These are phyloP conservation scores for Esperia sulphurella DNA, from an alignment of 2,888 invertebrate genomes.

Conservation along the genomic window DNA sequence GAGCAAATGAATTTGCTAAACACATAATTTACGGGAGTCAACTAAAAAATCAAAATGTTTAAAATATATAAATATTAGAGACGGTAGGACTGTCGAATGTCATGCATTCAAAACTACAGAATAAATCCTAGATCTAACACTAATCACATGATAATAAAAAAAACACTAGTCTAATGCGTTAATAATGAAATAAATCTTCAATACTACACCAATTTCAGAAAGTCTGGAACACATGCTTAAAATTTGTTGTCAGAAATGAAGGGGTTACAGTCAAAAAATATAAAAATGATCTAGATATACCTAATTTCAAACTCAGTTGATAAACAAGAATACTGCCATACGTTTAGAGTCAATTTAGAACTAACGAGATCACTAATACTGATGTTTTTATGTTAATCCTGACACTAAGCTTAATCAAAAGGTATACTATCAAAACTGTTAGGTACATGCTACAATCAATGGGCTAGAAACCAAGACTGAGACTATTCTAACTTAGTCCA, in stretches of 20 bases:
- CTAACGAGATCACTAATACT: not conserved
- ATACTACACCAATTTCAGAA: constrained; percentile 16
- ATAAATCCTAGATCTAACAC: constrained; percentile 19
- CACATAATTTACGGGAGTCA: constrained; percentile 34
- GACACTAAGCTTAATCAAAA: not conserved
- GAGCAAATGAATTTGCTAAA: constrained; percentile 55
- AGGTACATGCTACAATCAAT: not conserved
- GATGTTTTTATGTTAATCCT: not conserved
- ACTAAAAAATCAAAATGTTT: constrained; percentile 2
- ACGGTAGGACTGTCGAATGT: constrained; percentile 19
- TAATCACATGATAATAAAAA: constrained; percentile 21
- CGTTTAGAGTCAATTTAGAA: no score
- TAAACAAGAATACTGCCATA: not conserved
- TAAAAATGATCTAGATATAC: not conserved
- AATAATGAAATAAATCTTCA: constrained; percentile 5
- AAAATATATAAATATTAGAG: constrained; percentile 12
- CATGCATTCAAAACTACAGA: constrained; percentile 40
- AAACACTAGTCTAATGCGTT: constrained; percentile 19
- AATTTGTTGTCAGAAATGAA: constrained; percentile 9
- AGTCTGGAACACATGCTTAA: constrained; percentile 30
- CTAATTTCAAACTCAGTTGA: not conserved
- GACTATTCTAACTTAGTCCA: not conserved
- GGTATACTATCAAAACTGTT: not conserved
- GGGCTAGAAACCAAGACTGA: not conserved
- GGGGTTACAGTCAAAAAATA: constrained; percentile 1